Conservation (phyloP, 2,113 vertebrate genomes). For the Podocnemis expansa region DNA sequence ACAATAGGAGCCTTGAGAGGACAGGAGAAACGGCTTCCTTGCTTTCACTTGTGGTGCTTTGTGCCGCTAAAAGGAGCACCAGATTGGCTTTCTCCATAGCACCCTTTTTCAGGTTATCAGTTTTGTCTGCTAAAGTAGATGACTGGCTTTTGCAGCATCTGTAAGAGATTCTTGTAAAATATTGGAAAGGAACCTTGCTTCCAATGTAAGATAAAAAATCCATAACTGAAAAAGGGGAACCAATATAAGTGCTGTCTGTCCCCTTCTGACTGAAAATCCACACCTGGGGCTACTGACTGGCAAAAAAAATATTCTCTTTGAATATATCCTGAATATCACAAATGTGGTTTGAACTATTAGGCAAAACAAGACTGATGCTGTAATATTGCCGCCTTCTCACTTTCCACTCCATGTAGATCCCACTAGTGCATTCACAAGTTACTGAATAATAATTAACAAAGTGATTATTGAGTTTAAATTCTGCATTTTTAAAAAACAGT, state of each 20-base stretch:
- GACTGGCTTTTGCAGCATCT: background rate
- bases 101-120: background rate
- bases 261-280: background rate
- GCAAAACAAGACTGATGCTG: background rate
- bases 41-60: background rate
- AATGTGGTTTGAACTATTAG: background rate
- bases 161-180: background rate
- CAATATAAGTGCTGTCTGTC: background rate
- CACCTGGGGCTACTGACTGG: background rate
- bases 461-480: background rate
- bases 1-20: background rate
- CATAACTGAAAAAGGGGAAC: background rate
- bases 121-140: background rate
- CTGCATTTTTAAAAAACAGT: background rate
- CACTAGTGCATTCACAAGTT: background rate
- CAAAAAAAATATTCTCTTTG: background rate
- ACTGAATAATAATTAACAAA: background rate
- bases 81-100: background rate
- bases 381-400: background rate
- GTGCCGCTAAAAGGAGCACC: background rate
- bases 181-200: background rate
- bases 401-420: slow-evolving; percentile 19
- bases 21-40: background rate
- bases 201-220: background rate
- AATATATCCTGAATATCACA: background rate